Evolutionary conservation across 2,113 vertebrate genomes (phyloP).

Genomic region (Alethe castanea): DNA sequence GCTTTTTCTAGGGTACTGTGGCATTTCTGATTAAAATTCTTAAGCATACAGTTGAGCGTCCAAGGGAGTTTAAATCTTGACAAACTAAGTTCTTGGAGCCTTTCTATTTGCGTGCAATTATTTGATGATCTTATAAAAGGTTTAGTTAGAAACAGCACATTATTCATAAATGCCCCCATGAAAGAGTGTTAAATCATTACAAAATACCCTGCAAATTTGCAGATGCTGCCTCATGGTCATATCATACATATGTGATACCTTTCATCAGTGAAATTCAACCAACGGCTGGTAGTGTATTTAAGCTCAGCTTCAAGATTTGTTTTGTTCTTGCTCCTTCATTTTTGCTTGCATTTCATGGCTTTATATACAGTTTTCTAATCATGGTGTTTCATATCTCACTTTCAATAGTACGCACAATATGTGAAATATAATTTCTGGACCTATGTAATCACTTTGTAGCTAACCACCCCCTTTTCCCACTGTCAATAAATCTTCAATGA

Average conservation of each 20-base stretch:
- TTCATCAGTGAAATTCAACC: neutral
- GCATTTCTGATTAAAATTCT: neutral
- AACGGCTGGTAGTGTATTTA: neutral
- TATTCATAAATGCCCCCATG: neutral
- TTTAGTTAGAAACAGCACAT: neutral
- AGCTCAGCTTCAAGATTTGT: neutral
- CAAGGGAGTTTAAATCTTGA: neutral
- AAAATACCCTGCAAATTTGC: neutral
- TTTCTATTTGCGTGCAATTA: neutral
- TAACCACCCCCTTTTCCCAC: neutral
- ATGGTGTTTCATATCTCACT: neutral
- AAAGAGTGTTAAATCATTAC: neutral
- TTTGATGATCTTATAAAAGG: neutral
- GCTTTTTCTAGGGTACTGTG: neutral
- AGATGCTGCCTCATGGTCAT: neutral
- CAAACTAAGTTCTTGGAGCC: neutral
- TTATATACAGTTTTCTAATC: neutral
- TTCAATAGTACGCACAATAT: neutral
- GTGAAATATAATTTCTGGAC: neutral
- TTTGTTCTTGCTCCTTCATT: neutral
- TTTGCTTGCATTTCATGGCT: neutral
- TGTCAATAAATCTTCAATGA: neutral
- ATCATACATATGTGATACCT: neutral
- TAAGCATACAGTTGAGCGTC: neutral
- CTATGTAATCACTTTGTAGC: neutral